phyloP scores from a whole-genome alignment of 2,113 vertebrate genomes.

The Scopus umbretta region DNA sequence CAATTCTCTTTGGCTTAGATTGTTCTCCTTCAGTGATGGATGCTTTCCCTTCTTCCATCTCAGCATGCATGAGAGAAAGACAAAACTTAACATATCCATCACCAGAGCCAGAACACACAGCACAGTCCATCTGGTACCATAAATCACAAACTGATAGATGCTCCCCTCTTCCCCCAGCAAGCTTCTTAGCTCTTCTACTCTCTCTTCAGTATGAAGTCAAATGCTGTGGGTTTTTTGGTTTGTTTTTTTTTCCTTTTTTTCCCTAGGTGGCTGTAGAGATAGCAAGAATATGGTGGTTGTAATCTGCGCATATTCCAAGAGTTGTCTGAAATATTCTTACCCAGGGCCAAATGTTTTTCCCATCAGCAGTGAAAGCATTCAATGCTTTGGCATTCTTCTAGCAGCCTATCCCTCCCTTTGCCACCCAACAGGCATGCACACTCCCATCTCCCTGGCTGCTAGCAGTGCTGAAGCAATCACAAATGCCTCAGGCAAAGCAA shows the following conservation, averaged over 20 bases:
- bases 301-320: background rate
- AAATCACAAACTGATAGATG: background rate
- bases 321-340: background rate
- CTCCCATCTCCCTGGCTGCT: background rate
- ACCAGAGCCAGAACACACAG: background rate
- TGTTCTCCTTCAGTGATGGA: background rate
- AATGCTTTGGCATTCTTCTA: background rate
- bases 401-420: background rate
- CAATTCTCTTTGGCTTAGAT: background rate
- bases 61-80: background rate
- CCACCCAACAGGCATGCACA: background rate
- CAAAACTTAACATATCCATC: background rate
- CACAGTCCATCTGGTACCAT: background rate
- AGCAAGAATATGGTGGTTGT: background rate
- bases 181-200: background rate
- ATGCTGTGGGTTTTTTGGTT: background rate
- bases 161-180: background rate
- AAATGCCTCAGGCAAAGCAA: conserved; percentile 7
- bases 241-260: too few species aligned
- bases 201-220: background rate
- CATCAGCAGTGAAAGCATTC: background rate
- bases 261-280: background rate
- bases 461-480: background rate
- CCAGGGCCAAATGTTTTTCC: background rate
- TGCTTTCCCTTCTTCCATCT: background rate